These are phyloP conservation scores for Lithophane leautieri DNA, from an alignment of 2,888 invertebrate species.

Conservation along the genomic window DNA sequence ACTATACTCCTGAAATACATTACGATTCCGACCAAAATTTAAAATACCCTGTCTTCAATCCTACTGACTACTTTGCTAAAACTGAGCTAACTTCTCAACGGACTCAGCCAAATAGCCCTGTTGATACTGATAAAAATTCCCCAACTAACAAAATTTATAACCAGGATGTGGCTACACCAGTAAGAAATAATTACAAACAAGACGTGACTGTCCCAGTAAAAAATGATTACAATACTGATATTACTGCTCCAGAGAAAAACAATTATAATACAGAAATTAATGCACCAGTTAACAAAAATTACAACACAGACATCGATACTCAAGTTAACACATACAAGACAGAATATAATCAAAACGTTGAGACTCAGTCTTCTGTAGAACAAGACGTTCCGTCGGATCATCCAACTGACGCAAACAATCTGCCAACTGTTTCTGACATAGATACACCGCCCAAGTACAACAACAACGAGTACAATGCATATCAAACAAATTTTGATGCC, in stretches of 20 bases:
- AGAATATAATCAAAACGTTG: slow-evolving; percentile 71
- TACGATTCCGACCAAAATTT: slow-evolving; percentile 79
- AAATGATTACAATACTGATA: slow-evolving; percentile 38
- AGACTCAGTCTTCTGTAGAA: slow-evolving; percentile 70
- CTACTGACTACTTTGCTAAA: slow-evolving; percentile 77
- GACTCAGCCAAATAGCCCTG: slow-evolving; percentile 62
- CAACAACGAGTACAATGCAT: slow-evolving; percentile 73
- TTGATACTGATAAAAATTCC: slow-evolving; percentile 52
- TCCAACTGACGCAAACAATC: slow-evolving; percentile 69
- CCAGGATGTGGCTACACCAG: slow-evolving; percentile 23
- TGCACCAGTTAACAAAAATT: slow-evolving; percentile 45
- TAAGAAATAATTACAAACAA: slow-evolving; percentile 23
- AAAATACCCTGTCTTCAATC: slow-evolving; percentile 78
- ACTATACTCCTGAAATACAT: slow-evolving; percentile 85
- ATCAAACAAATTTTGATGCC: slow-evolving; percentile 72
- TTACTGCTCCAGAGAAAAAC: slow-evolving; percentile 28
- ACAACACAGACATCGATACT: slow-evolving; percentile 54
- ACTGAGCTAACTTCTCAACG: slow-evolving; percentile 68
- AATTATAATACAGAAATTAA: slow-evolving; percentile 47
- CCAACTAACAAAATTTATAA: slow-evolving; percentile 32
- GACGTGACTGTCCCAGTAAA: slow-evolving; percentile 12
- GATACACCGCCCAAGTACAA: slow-evolving; percentile 71
- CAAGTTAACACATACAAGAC: slow-evolving; percentile 61
- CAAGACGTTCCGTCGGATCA: slow-evolving; percentile 73
- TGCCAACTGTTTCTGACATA: slow-evolving; percentile 67